Evolutionary conservation across 1,140 invertebrate genomes (phyloP), one percentile per base, ranked within the genome.

Genomic region (Drosophila guanche): DNA sequence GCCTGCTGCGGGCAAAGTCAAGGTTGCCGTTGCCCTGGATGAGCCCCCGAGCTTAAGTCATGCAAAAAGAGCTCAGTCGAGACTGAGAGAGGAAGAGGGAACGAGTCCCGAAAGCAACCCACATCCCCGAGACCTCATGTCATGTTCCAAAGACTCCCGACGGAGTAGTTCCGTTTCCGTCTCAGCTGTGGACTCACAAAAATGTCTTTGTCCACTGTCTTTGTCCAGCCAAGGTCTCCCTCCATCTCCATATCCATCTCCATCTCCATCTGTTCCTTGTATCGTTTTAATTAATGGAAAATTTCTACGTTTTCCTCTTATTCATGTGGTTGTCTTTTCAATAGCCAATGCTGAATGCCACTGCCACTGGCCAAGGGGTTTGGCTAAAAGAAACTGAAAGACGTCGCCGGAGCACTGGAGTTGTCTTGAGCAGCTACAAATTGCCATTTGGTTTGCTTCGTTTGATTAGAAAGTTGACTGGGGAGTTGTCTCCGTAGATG

Each of bases 201-300:
- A 86, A 86, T 86, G 56, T 77, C 43, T 40, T 46, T 61, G 53
- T 16, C 45, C 66, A 59, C 22, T 63, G 68, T 51, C 76, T 73
- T 67, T 52, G 77, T 63, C 63, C 60, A 61, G 51, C 45, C 22
- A 27, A 45, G 20, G 43, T 52, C 4, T 16, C 43, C 23, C 37
- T 12, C n/a, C 3, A 10, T n/a, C 20, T 4, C 25, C 2, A 5
- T 43, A 2, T 41, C 14, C 27, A 40, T 1, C n/a, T 27, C 33
- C 52, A 56, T 42, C 27, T 46, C 10, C 66, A 53, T 61, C 50
- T 51, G 50, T 77, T 74, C 74, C 73, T 46, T 76, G 63, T 86
- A 77, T 58, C 73, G 47, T 81, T 86, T 85, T 86, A 86, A 86
- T 86, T 86, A 86, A 88, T 74, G 73, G 59, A 68, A 81, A 78